Conservation (phyloP, 2,888 invertebrate species). For the Nowickia ferox region DNA sequence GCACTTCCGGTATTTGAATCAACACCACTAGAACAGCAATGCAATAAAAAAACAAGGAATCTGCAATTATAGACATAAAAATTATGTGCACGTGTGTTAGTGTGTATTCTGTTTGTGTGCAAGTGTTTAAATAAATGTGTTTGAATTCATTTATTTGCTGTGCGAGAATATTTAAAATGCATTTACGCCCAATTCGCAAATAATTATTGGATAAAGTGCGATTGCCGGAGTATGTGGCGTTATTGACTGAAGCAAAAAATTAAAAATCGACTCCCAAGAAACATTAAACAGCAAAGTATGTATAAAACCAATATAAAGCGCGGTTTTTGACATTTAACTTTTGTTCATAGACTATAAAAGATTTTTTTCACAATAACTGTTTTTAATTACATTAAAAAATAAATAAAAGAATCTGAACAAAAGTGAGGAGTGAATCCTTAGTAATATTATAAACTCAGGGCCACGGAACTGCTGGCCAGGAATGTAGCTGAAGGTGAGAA, state of each 20-base stretch:
- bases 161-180: constrained; percentile 59
- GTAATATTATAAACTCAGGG: too few species aligned
- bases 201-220: constrained; percentile 74
- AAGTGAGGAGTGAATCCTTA: too few species aligned
- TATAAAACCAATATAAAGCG: neutral
- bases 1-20: constrained; percentile 69
- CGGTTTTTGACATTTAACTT: constrained; percentile 37
- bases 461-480: too few species aligned
- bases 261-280: constrained; percentile 47
- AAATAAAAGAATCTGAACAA: neutral
- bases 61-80: constrained; percentile 28
- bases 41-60: neutral
- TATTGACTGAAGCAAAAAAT: constrained; percentile 71
- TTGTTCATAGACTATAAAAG: neutral
- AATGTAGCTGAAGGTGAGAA: too few species aligned
- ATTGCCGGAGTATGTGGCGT: constrained; percentile 30
- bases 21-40: constrained; percentile 32
- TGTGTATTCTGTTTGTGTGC: neutral
- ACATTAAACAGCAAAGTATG: constrained; percentile 21
- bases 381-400: neutral
- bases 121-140: constrained; percentile 50
- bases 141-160: constrained; percentile 43
- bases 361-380: neutral
- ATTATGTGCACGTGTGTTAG: neutral
- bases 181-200: constrained; percentile 76